Percentiles rank a stretch among this genome's conserved stretches.
Evolutionary conservation across 2,113 vertebrate genomes (phyloP).

Genomic region (Scomber colias): DNA sequence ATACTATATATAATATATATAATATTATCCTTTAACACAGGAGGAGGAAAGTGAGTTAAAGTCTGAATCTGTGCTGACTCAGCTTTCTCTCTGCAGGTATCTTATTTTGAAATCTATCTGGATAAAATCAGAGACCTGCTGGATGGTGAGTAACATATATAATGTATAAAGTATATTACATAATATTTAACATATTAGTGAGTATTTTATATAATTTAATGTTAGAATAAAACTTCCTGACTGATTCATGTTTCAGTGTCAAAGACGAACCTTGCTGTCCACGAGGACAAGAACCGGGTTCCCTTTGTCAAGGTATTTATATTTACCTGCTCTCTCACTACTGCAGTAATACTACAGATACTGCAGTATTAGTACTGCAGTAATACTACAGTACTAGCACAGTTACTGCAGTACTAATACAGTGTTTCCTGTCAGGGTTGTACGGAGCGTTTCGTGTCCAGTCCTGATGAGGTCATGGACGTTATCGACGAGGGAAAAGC

Average conservation of each 20-base stretch:
- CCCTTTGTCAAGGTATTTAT: slow-evolving; percentile 93
- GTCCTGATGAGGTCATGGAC: slow-evolving; percentile 97
- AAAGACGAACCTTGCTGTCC: slow-evolving; percentile 94
- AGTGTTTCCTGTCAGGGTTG: slow-evolving; percentile 87
- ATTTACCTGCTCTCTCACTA: too few relatives aligned
- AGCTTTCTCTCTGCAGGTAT: slow-evolving; percentile 87
- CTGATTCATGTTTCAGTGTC: slow-evolving; percentile 84
- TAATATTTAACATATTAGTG: too few relatives aligned
- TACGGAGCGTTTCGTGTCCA: slow-evolving; percentile 97
- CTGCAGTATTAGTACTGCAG: neutral
- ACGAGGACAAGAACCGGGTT: slow-evolving; percentile 95
- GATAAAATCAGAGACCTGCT: slow-evolving; percentile 98
- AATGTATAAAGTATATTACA: too few relatives aligned
- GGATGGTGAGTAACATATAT: slow-evolving; percentile 87
- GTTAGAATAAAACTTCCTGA: neutral
- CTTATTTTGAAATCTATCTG: slow-evolving; percentile 99
- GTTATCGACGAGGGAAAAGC: slow-evolving; percentile 97
- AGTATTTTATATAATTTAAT: too few relatives aligned
- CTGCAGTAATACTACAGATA: too few relatives aligned
- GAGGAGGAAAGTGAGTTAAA: too few relatives aligned
- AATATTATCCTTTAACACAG: too few relatives aligned
- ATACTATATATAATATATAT: too few relatives aligned
- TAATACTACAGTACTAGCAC: neutral
- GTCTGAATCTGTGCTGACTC: neutral
- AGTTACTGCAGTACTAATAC: neutral